phyloP scores from a whole-genome alignment of 2,797 vertebrate genomes.

The Holocentrus rufus region DNA sequence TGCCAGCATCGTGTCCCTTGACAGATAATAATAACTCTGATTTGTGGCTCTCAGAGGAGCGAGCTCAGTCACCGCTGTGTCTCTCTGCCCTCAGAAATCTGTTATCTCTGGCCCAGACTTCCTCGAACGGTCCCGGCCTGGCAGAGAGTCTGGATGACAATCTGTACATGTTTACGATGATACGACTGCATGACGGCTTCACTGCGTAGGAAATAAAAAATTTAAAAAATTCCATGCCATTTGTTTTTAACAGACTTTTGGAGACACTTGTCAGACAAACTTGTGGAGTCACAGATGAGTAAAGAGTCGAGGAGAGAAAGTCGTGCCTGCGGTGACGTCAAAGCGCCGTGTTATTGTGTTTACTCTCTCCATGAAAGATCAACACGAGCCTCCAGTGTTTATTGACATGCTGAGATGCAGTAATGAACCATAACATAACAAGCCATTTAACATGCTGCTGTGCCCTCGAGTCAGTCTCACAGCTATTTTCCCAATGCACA shows the following conservation, averaged over 20 bases:
- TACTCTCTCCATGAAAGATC: constrained; percentile 53
- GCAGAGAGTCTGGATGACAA: constrained; percentile 9
- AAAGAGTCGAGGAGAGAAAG: too few relatives aligned
- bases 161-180: constrained; percentile 44
- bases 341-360: constrained; percentile 47
- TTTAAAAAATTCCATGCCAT: too few relatives aligned
- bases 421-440: constrained; percentile 50
- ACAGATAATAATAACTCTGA: too few relatives aligned
- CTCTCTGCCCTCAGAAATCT: constrained; percentile 22
- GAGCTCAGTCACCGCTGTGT: too few relatives aligned
- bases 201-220: too few relatives aligned
- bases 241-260: too few relatives aligned
- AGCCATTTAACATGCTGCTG: constrained; percentile 33
- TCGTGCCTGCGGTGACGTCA: constrained; percentile 56
- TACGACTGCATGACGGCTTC: background rate
- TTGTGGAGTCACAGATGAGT: constrained; percentile 7
- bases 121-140: background rate
- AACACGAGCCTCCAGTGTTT: constrained; percentile 54
- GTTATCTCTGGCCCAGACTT: constrained; percentile 17
- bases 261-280: constrained; percentile 33
- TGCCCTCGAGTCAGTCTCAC: background rate
- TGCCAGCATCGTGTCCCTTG: too few relatives aligned
- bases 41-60: too few relatives aligned
- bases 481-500: background rate
- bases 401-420: constrained; percentile 46